A percentile compares a stretch with the other conserved stretches of the same genome.
phyloP scores from a whole-genome alignment of 2,888 invertebrate genomes.

The Cistogaster globosa region DNA sequence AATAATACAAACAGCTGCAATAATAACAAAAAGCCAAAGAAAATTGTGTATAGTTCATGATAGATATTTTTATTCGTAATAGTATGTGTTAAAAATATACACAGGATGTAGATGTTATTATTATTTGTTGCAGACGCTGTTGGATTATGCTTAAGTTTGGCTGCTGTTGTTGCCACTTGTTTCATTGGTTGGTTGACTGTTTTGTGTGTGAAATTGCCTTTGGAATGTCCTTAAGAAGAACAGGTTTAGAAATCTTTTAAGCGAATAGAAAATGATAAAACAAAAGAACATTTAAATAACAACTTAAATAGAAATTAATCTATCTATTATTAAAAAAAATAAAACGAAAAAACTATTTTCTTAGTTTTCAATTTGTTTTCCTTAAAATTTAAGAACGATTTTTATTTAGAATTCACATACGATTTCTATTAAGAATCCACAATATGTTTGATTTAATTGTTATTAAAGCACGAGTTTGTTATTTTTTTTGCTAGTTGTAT shows the following conservation, averaged over 20 bases:
- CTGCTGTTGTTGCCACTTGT: constrained; percentile 31
- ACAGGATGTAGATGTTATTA: constrained; percentile 27
- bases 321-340: neutral
- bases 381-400: too few relatives aligned
- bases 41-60: constrained; percentile 13
- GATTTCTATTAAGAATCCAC: constrained; percentile 34
- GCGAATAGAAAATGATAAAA: constrained; percentile 75
- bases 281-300: constrained; percentile 57
- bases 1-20: constrained; percentile 16
- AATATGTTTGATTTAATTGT: constrained; percentile 62
- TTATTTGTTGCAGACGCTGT: constrained; percentile 10
- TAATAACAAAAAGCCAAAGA: constrained; percentile 31
- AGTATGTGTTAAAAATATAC: neutral
- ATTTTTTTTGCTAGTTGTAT: constrained; percentile 14
- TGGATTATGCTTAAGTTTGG: constrained; percentile 25
- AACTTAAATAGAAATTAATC: neutral
- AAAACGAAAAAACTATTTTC: constrained; percentile 17
- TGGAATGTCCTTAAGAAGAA: constrained; percentile 82
- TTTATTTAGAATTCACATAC: too few relatives aligned
- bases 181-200: constrained; percentile 53
- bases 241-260: constrained; percentile 72
- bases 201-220: constrained; percentile 78
- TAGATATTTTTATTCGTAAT: neutral
- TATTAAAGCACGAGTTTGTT: constrained; percentile 5
- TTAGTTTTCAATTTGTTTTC: neutral